A percentile compares a stretch with the other conserved stretches of the same genome.
Conservation (phyloP, 1,140 invertebrate genomes). For the Scaptomyza pallida region DNA sequence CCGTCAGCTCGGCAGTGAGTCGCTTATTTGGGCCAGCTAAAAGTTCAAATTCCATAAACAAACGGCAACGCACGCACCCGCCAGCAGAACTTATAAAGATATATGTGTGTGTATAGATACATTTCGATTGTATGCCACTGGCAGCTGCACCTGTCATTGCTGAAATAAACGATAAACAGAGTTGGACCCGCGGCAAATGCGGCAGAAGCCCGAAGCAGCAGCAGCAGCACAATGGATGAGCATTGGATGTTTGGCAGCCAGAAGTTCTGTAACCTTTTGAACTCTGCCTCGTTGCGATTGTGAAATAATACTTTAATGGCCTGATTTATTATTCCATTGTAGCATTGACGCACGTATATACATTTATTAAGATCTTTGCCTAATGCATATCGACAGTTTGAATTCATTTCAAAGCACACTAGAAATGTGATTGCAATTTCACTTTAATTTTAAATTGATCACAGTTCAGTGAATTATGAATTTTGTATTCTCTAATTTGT, state of each 20-base stretch:
- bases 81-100: slow-evolving; percentile 37
- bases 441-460: neutral
- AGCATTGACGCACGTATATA: slow-evolving; percentile 20
- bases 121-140: slow-evolving; percentile 53
- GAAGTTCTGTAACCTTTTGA: slow-evolving; percentile 68
- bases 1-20: slow-evolving; percentile 7
- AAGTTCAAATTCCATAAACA: slow-evolving; percentile 79
- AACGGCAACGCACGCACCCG: slow-evolving; percentile 49
- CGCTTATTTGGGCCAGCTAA: slow-evolving; percentile 46
- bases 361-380: slow-evolving; percentile 7
- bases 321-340: slow-evolving; percentile 56
- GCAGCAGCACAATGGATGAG: slow-evolving; percentile 55
- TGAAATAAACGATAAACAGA: slow-evolving; percentile 74
- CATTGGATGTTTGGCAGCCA: slow-evolving; percentile 56
- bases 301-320: slow-evolving; percentile 46
- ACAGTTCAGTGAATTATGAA: neutral
- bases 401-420: slow-evolving; percentile 10
- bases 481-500: neutral
- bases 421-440: slow-evolving; percentile 3
- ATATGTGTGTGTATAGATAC: slow-evolving; percentile 35
- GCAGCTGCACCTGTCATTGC: slow-evolving; percentile 79
- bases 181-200: slow-evolving; percentile 24
- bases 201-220: neutral
- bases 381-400: slow-evolving; percentile 12
- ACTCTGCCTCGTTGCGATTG: slow-evolving; percentile 50